Evolutionary conservation across 1,140 invertebrate genomes (phyloP), one percentile per base, ranked within the genome.

Genomic region (Drosophila willistoni): DNA sequence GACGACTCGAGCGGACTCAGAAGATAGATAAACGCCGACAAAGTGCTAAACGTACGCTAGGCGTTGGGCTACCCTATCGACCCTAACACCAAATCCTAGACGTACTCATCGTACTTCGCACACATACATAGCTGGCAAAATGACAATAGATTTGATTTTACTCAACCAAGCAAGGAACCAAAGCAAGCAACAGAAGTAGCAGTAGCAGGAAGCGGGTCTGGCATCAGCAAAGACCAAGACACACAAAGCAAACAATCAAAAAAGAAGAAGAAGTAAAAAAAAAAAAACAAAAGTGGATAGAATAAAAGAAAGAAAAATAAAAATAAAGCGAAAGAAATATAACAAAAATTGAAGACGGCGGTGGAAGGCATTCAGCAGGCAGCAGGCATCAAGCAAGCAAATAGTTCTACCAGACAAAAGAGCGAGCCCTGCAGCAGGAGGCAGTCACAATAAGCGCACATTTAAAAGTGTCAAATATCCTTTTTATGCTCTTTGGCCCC

Each of bases 381-480:
- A 62, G 13, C 42, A 41, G 61, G 22, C 39, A 59, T 33, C 29
- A 17, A 5, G 56, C 56, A 59, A 59, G 56, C 84, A 89, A 84
- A 89, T 90, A 89, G 85, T 90, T 89, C 34, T 59, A 55, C 17
- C 84, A 89, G 81, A 89, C 84, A 89, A 89, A 87, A 69, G 84
- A 25, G n/a, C 44, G 44, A 51, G 44, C 44, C 61, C 33, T n/a
- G 29, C 64, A 64, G 22, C 36, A 17, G 36, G 60, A 62, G 67
- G 77, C 71, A 82, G 71, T 72, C 81, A 89, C 84, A 89, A 89
- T 89, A 90, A 89, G 84, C 84, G 84, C 85, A 90, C 84, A 89
- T 89, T 89, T 89, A 89, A 89, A 89, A 89, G 84, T 89, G 84
- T 89, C 84, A 89, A 89, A 89, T 89, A 89, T 89, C 84, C 84